These are phyloP conservation scores for Drosophila orosa DNA, from an alignment of 1,140 invertebrate genomes.

Conservation along the genomic window DNA sequence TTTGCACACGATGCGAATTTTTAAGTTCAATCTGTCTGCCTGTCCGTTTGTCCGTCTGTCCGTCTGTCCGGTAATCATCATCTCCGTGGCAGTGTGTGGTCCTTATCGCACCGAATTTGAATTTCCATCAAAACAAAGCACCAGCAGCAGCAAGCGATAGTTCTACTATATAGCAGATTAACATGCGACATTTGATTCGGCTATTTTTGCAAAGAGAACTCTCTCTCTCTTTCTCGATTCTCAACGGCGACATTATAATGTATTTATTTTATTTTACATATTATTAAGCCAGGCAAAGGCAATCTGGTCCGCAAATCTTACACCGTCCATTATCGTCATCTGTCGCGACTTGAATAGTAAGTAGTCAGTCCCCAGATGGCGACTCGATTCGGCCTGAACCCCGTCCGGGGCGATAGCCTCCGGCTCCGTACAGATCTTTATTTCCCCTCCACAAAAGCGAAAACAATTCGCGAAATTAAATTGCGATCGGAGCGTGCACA, in stretches of 20 bases:
- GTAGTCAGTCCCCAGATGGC: constrained; percentile 32
- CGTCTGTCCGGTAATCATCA: constrained; percentile 15
- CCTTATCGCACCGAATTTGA: constrained; percentile 60
- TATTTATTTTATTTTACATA: background rate
- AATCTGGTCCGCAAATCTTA: constrained; percentile 30
- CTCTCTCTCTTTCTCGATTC: constrained; percentile 1
- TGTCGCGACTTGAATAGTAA: constrained; percentile 29
- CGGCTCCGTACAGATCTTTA: constrained; percentile 10
- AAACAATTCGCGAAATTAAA: background rate
- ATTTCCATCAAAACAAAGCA: constrained; percentile 58
- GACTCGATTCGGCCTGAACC: constrained; percentile 22
- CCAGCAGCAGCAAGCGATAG: constrained; percentile 31
- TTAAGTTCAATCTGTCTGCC: background rate
- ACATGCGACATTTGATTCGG: constrained; percentile 29
- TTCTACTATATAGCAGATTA: constrained; percentile 44
- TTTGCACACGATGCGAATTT: constrained; percentile 67
- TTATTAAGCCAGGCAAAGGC: background rate
- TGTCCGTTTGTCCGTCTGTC: constrained; percentile 3
- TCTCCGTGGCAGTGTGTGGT: constrained; percentile 51
- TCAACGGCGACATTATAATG: constrained; percentile 16
- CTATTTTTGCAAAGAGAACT: constrained; percentile 11
- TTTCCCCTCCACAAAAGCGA: background rate
- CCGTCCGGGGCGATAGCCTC: constrained; percentile 26
- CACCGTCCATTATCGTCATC: constrained; percentile 41
- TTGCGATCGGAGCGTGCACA: background rate